Conservation (phyloP, 2,888 invertebrate species). For the Atrina japonica region DNA sequence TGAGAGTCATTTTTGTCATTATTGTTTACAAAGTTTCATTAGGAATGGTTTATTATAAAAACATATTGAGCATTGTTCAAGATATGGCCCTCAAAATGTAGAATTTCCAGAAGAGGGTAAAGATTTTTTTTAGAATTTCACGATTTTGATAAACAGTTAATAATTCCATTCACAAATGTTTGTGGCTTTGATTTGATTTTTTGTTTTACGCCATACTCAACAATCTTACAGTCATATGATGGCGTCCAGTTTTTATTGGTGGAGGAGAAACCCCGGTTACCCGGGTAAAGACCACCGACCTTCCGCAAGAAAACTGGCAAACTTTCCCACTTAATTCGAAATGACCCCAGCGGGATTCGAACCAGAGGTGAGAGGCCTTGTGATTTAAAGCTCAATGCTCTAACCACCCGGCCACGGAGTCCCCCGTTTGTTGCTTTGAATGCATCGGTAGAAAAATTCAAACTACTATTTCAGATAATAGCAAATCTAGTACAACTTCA, state of each 20-base stretch:
- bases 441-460: constrained; percentile 4
- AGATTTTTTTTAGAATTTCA: constrained; percentile 12
- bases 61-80: constrained; percentile 5
- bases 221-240: too few relatives aligned
- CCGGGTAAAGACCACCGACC: too few relatives aligned
- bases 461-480: constrained; percentile 13
- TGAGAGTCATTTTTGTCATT: constrained; percentile 16
- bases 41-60: neutral
- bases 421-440: constrained; percentile 27
- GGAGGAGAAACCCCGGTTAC: too few relatives aligned
- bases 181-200: too few relatives aligned
- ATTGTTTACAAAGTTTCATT: constrained; percentile 22
- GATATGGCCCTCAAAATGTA: neutral
- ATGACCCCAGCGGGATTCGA: too few relatives aligned
- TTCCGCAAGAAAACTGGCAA: too few relatives aligned
- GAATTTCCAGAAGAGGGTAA: constrained; percentile 12
- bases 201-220: too few relatives aligned
- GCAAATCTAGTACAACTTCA: constrained; percentile 6
- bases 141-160: constrained; percentile 15
- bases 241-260: too few relatives aligned
- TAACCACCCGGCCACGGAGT: too few relatives aligned
- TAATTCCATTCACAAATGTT: constrained; percentile 1
- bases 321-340: too few relatives aligned
- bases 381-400: too few relatives aligned
- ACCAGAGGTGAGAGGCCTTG: too few relatives aligned